Evolutionary conservation across 1,140 invertebrate species (phyloP).

Genomic region (Cheumatopsyche charites): DNA sequence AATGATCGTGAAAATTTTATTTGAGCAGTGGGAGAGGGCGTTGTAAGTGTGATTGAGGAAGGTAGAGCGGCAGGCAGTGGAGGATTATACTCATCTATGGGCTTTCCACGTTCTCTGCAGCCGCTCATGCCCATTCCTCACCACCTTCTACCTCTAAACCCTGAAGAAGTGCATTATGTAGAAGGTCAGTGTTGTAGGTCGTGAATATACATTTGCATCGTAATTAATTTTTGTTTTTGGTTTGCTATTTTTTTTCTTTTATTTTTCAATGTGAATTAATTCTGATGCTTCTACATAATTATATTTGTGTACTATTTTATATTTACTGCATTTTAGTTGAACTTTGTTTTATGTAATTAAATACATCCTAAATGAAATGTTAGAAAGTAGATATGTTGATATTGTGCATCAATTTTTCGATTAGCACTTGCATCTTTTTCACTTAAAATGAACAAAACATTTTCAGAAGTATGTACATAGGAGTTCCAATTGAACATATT

Average conservation of each 20-base stretch:
- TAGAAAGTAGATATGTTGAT: no score
- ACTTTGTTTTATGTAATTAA: no score
- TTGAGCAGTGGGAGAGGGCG: slow-evolving; percentile 24
- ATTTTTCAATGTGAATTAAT: no score
- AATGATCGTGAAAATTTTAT: not conserved
- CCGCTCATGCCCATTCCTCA: slow-evolving; percentile 44
- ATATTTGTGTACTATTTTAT: no score
- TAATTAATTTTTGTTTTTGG: not conserved
- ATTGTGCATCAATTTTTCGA: no score
- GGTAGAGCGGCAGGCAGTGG: slow-evolving; percentile 11
- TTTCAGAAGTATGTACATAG: no score
- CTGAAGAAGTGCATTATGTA: slow-evolving; percentile 43
- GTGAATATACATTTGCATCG: not conserved
- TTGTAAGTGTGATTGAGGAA: slow-evolving; percentile 30
- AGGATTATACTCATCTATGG: slow-evolving; percentile 41
- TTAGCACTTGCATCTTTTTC: no score
- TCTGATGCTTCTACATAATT: no score
- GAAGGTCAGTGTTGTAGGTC: slow-evolving; percentile 38
- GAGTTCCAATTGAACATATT: no score
- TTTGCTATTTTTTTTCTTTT: not conserved
- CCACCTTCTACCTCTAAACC: slow-evolving; percentile 42
- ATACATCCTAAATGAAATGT: no score
- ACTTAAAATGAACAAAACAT: no score
- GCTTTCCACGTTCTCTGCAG: slow-evolving; percentile 43
- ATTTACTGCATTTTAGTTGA: no score